Base-by-base conservation (phyloP, 2,888 invertebrate genomes). In the Drosophila cognata region DNA sequence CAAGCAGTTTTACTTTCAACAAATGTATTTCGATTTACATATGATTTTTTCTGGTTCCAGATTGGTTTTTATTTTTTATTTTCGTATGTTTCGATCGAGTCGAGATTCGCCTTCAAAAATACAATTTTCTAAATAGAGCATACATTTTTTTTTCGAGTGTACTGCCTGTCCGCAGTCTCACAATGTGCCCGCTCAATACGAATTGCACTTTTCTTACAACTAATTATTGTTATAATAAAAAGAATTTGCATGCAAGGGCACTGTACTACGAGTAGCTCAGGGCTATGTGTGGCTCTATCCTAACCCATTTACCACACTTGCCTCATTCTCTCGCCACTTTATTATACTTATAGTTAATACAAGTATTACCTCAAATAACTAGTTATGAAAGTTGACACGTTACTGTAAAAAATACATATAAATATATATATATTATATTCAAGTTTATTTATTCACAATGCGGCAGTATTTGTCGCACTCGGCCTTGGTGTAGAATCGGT, bases 381-480 rank as follows among this genome's bases (percentile, higher is more conserved):
- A 13, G 8, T 29, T 38, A 36, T 36, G 10, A 36, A 36, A 25
- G 18, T 38, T 55, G 41, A 41, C 41, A 21, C n/a, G 10, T 62
- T 31, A 58, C 64, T 65, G 38, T 29, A 51, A 16, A 53, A 18
- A 38, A 18, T 29, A 29, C 31, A n/a, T 4, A n/a, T 50, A n/a
- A 21, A 43, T n/a, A n/a, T 43, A n/a, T 43, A 18, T 28, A 38
- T 4, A 28, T 25, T 4, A 18, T 10, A 10, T 51, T 13, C 2
- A 55, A 11, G 16, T 28, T 53, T 10, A 11, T 21, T 43, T 21
- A 2, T 50, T 2, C 1, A 60, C 72, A 48, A 53, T 48, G 21
- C 10, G 5, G 13, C 82, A 80, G 13, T 52, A 74, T 18, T 36
- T n/a, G 25, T 53, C n/a, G 48, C 80, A 80, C 5, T 71, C 63